These are phyloP conservation scores for Hyperoodon ampullatus DNA, from an alignment of 2,113 vertebrate genomes.

Conservation along the genomic window DNA sequence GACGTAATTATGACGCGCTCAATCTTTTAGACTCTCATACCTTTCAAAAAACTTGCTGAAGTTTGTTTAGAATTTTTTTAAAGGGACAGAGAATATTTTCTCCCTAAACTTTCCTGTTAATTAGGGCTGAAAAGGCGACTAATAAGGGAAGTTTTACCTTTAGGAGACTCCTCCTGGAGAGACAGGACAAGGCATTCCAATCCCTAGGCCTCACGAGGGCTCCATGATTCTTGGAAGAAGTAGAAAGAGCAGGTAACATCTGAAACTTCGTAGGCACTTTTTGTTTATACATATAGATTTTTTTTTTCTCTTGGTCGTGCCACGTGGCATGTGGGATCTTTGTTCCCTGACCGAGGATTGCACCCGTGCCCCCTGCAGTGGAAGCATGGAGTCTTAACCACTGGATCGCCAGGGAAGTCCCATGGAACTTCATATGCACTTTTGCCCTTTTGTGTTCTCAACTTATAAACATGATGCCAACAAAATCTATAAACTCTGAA, in stretches of 20 bases:
- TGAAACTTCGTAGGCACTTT: too few species aligned
- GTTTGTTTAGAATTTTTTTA: slow-evolving; percentile 23
- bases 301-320: too few species aligned
- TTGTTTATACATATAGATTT: too few species aligned
- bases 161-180: background rate
- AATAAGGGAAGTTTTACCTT: too few species aligned
- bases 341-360: too few species aligned
- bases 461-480: background rate
- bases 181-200: fast-evolving
- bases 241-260: background rate
- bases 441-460: background rate
- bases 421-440: too few species aligned
- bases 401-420: too few species aligned
- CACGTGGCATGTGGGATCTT: too few species aligned
- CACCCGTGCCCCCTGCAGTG: too few species aligned
- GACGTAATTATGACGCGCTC: slow-evolving; percentile 14
- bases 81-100: slow-evolving; percentile 38
- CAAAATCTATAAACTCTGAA: background rate
- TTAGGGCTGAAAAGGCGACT: background rate
- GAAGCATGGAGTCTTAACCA: too few species aligned
- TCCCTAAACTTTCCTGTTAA: background rate
- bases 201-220: fast-evolving
- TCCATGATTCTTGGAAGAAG: fast-evolving
- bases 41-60: slow-evolving; percentile 9
- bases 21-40: background rate